Conservation (phyloP, 92 coral and sea anemone genomes). For the Porites cylindrica region DNA sequence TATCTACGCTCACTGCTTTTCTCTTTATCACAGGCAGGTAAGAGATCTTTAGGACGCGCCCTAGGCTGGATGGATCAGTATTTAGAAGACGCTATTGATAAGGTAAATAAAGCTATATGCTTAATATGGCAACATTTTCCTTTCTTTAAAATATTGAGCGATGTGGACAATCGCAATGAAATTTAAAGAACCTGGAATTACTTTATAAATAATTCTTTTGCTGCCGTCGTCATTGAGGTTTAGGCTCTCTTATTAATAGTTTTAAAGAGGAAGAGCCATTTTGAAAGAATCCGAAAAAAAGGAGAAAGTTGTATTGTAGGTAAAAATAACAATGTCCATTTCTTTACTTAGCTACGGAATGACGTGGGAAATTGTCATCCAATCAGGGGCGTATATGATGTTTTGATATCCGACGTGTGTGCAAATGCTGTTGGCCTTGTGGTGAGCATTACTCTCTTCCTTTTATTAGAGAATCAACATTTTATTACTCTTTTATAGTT, state of each 20-base stretch:
- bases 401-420: conserved; percentile 75
- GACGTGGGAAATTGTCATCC: conserved; percentile 88
- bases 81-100: conserved; percentile 59
- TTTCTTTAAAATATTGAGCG: no score
- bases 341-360: conserved; percentile 60
- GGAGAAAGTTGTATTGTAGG: background rate
- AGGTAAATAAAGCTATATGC: conserved; percentile 43
- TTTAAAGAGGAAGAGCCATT: no score
- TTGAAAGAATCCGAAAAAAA: no score
- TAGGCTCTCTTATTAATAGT: no score
- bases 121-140: background rate
- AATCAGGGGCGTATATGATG: conserved; percentile 75
- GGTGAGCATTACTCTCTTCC: conserved; percentile 51
- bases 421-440: conserved; percentile 72
- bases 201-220: no score
- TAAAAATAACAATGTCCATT: background rate
- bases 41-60: conserved; percentile 58
- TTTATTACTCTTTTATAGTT: background rate
- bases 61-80: conserved; percentile 85
- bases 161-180: no score
- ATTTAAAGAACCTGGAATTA: no score
- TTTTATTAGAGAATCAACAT: background rate
- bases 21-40: conserved; percentile 53
- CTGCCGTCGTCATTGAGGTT: no score
- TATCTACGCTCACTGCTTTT: background rate